Evolutionary conservation across 92 coral and sea anemone species (phyloP), one percentile per base, ranked within the genome.

Genomic region (Metridium senile): DNA sequence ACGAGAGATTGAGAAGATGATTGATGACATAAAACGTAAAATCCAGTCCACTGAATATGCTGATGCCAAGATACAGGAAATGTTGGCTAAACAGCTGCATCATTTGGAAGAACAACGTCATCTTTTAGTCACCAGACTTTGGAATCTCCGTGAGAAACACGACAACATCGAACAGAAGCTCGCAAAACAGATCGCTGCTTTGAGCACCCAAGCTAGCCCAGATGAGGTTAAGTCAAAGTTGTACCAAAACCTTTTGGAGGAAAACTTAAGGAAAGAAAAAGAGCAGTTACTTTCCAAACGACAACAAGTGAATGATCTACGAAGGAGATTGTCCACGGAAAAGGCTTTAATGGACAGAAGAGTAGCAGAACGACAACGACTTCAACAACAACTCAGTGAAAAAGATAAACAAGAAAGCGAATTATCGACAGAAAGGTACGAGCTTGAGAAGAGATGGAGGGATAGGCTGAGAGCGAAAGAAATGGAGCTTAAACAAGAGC

Each of bases 101-200:
- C 97, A 91, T 72, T 76, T 91, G 71, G 89, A 85, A 47, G 85
- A 89, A 62, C 89, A 91, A 76, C 86, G 97, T 4, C 75, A 81
- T 21, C 79, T 91, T 54, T 63, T 91, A 67, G 91, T 85, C n/a
- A 75, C 82, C 62, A 82, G 93, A 21, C 87, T 91, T 11, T 79
- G 90, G 88, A 89, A 91, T 74, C 91, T 91, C 16, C 82, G 87
- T 45, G 97, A 91, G 61, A 89, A 91, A 47, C 97, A 91, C 33
- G 84, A 52, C 61, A 76, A 70, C 31, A 71, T 89, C 16, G 93
- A 91, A 59, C 87, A 91, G 71, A 91, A 85, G 71, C 75, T 88
- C 21, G 69, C 87, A 39, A 70, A 66, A 26, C 97, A 91, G 68
- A 86, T 89, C 10, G 84, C 90, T 62, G 86, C 76, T 23, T 58